Percentiles rank a stretch among this genome's conserved stretches.
Evolutionary conservation across 2,797 vertebrate species (phyloP).

Genomic region (Cossypha caffra): DNA sequence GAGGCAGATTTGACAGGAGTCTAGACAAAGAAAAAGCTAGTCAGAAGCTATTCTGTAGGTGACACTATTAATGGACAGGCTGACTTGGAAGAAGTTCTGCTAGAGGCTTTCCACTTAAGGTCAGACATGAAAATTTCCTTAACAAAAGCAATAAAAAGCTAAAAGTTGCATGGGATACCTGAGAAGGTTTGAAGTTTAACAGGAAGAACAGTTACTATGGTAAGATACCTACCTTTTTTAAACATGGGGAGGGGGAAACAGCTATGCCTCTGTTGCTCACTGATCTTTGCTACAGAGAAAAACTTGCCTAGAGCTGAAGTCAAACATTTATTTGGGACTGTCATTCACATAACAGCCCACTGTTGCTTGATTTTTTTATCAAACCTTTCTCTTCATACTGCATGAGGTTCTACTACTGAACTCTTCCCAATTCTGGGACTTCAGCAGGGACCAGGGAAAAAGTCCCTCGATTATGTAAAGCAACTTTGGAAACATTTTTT

Average conservation of each 20-base stretch:
- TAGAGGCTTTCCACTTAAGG: neutral
- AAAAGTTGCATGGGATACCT: neutral
- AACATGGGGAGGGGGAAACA: rapidly evolving
- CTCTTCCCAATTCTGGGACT: neutral
- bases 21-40: neutral
- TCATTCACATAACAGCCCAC: neutral
- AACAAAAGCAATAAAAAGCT: neutral
- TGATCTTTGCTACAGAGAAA: neutral
- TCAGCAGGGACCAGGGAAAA: neutral
- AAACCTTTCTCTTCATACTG: neutral
- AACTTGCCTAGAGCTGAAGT: neutral
- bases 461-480: neutral
- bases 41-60: neutral
- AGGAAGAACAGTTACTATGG: neutral
- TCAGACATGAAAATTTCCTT: neutral
- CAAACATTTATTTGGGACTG: neutral
- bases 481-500: neutral
- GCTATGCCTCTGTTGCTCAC: neutral
- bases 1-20: neutral
- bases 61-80: neutral
- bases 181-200: neutral
- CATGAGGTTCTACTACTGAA: neutral
- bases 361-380: neutral
- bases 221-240: neutral
- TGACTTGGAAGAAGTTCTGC: neutral